Evolutionary conservation across 2,888 invertebrate species (phyloP), one percentile per base, ranked within the genome.

Genomic region (Celastrina argiolus): DNA sequence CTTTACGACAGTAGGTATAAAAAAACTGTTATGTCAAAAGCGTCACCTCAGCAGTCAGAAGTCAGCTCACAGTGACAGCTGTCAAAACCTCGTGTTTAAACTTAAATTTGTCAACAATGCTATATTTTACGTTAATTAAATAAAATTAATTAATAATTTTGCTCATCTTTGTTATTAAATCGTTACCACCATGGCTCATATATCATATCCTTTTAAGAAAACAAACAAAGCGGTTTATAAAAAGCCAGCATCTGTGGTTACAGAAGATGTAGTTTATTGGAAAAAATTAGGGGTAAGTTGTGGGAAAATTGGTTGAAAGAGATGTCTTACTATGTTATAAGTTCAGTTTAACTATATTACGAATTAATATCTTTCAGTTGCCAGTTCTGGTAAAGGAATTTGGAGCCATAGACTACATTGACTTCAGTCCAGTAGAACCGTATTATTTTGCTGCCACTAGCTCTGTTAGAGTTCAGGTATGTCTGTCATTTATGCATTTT

Each of bases 381-480:
- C 97, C 98, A 31, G 96, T 97, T 2, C 92, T 97, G 45, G 94
- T 97, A 0, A 98, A 98, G 84, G 98, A 99, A 84, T 97, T 96
- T 85, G 97, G 97, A 26, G 95, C 97, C 0, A 96, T 99, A 66
- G 97, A 98, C 79, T 95, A 96, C 78, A 93, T 99, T 56, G 96
- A 98, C 81, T 97, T 99, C 80, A 96, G 97, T 69, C 97, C 97
- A 0, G 93, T 95, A 10, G 95, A 97, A 78, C 98, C 98, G 0
- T 94, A 97, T 88, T 95, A 96, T 81, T 97, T 98, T 89, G 98
- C 98, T 7, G 96, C 97, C 18, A 98, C 99, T 66, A 97, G 96
- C 80, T 98, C 98, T 0, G 96, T 97, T 0, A 93, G 97, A 80
- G 96, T 98, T 73, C 95, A 94, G 89, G 92, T 91, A 78, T 51